Evolutionary conservation across 2,113 vertebrate genomes (phyloP), one percentile per base, ranked within the genome.

Genomic region (Sinocyclocheilus anophthalmus): DNA sequence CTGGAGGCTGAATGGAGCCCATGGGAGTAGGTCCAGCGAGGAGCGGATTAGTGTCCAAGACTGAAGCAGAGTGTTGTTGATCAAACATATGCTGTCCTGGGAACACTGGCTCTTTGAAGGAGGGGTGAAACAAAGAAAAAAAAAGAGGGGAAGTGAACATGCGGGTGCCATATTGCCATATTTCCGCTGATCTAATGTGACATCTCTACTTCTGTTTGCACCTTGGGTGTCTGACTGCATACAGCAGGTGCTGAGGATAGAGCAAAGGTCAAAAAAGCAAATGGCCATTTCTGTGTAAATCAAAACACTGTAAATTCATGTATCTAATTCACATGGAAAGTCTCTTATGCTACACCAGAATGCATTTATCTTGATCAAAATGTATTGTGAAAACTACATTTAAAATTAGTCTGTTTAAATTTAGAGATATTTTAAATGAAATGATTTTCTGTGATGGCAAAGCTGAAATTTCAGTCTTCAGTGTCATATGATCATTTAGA

Each of bases 81-180:
- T 96, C 95, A 48, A 97, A 94, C 88, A 97, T 91, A 89, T 94
- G 96, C 77, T 97, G 96, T 69, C 94, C 92, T 1, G 96, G 95
- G 91, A 97, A 97, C 81, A 94, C 91, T 1, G 96, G 95, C 87
- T 96, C 96, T 94, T 72, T 82, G 81, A 84, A 77, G 45, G 84
- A 48, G 37, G 69, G 65, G 76, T 55, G 83, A 77, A 63, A 37
- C 37, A 84, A 63, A 82, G 42, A 88, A 37, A 59, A 65, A 84
- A 81, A 59, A 70, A 73, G 18, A 84, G 63, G 72, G 86, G 77
- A 87, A 88, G 84, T 87, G 78, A 91, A 63, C 77, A 81, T 81
- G 81, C 79, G 76, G 65, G 50, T 81, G 73, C 84, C 84, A 87
- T 83, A 88, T 87, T 89, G 87, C 84, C 63, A 73, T 50, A 48